Base-by-base conservation (phyloP, 1,140 invertebrate genomes). In the Drosophila pachea region DNA sequence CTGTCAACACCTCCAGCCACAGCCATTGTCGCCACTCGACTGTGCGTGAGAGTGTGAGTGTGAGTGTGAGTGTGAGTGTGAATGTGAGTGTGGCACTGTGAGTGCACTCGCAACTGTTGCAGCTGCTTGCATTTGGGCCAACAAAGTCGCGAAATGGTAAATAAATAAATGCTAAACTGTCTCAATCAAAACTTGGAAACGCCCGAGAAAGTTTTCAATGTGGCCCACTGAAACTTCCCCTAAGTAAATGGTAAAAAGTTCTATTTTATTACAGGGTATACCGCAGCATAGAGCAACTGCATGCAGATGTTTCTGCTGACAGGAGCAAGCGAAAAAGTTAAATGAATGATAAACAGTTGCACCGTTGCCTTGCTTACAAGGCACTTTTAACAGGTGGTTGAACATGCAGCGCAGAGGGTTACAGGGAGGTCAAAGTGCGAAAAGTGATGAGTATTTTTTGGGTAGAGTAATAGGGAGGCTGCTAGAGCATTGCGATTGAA, bases 1-100 rank as follows among this genome's bases (percentile, higher is more conserved):
- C 56, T 64, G 64, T 73, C 76, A 64, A 68, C 78, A 78, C 70
- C 68, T 79, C 22, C 60, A 65, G 16, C 35, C 12, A 6, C 4
- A 14, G 40, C 11, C 35, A 54, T 64, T 64, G 16, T 58, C 47
- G 33, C 62, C 48, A n/a, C 36, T 12, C 29, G 29, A 14, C n/a
- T n/a, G n/a, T n/a, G n/a, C n/a, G 22, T 22, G 22, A 22, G 22
- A 22, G 22, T 22, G 22, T 22, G 22, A 2, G 22, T 22, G 22
- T 22, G 22, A 2, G 22, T 22, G 22, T 22, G 22, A n/a, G n/a
- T n/a, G n/a, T n/a, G n/a, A n/a, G n/a, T n/a, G n/a, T 22, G 22
- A 2, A 3, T 22, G 22, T 22, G 22, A 2, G 22, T 22, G 22
- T 22, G 22, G n/a, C n/a, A n/a, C n/a, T 22, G 22, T 22, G 47